Evolutionary conservation across 2,888 invertebrate species (phyloP).

Genomic region (Parochlus steinenii): DNA sequence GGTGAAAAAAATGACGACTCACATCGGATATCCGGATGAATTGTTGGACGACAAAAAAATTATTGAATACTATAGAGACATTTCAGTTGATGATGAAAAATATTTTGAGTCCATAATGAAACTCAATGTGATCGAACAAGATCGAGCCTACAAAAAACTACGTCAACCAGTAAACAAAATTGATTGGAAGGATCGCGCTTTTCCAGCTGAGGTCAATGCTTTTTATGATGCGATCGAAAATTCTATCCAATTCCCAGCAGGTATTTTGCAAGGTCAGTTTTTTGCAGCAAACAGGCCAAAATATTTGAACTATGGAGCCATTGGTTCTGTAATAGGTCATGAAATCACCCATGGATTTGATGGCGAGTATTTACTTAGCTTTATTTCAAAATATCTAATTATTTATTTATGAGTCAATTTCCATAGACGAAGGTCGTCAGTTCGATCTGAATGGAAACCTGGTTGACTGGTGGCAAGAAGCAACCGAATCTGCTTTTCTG

Average conservation of each 20-base stretch:
- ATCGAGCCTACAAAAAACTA: slow-evolving; percentile 49
- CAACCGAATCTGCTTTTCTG: slow-evolving; percentile 59
- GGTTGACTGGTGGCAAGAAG: slow-evolving; percentile 72
- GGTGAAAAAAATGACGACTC: slow-evolving; percentile 57
- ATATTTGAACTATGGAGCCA: slow-evolving; percentile 74
- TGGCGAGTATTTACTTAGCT: no score
- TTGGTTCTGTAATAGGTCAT: slow-evolving; percentile 71
- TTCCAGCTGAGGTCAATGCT: slow-evolving; percentile 60
- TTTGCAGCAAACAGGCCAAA: slow-evolving; percentile 66
- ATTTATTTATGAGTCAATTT: no score
- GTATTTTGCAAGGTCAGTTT: slow-evolving; percentile 66
- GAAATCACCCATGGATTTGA: slow-evolving; percentile 51
- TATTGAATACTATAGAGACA: slow-evolving; percentile 43
- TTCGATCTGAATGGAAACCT: slow-evolving; percentile 75
- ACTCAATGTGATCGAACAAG: slow-evolving; percentile 52
- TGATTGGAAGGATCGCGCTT: slow-evolving; percentile 61
- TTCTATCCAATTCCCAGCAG: slow-evolving; percentile 77
- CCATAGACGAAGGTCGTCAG: slow-evolving; percentile 57
- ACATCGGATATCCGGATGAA: slow-evolving; percentile 76
- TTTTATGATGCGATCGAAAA: slow-evolving; percentile 63
- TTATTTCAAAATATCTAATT: no score
- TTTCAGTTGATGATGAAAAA: neutral
- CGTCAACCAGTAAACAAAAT: slow-evolving; percentile 57
- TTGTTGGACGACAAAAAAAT: slow-evolving; percentile 59
- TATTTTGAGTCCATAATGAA: slow-evolving; percentile 19